Percentiles rank a stretch among this genome's conserved stretches.
Evolutionary conservation across 2,113 vertebrate genomes (phyloP).

Genomic region (Ptilonorhynchus violaceus): DNA sequence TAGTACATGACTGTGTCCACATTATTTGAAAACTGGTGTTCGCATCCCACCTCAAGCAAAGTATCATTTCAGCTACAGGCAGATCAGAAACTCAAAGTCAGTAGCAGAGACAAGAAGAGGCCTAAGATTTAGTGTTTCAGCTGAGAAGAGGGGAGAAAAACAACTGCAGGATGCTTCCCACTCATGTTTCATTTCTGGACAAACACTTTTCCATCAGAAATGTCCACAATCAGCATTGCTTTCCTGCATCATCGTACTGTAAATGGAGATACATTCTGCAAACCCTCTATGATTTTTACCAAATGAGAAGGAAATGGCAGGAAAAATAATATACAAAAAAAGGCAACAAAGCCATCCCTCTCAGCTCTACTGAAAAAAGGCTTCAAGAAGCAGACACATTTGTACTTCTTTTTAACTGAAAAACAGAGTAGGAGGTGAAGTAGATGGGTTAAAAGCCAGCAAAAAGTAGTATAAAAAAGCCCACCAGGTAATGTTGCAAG

Average conservation of each 20-base stretch:
- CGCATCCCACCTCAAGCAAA: not conserved
- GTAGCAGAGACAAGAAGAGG: not conserved
- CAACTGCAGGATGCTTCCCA: not conserved
- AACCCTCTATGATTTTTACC: not conserved
- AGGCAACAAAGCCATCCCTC: not conserved
- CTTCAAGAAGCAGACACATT: not conserved
- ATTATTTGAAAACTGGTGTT: not conserved
- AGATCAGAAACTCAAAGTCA: not conserved
- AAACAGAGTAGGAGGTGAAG: not conserved
- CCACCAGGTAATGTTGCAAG: conserved; percentile 68
- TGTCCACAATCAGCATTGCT: not conserved
- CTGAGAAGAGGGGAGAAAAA: not conserved
- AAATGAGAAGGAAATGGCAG: not conserved
- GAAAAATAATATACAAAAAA: not conserved
- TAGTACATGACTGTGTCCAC: conserved; percentile 2
- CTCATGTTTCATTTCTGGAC: not conserved
- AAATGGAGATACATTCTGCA: not conserved
- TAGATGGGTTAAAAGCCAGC: not conserved
- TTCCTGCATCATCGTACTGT: not conserved
- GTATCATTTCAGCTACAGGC: not conserved
- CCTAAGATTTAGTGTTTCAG: not conserved
- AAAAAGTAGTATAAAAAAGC: conserved; percentile 30
- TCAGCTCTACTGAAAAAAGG: not conserved
- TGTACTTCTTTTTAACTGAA: not conserved
- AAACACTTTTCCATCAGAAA: not conserved